Evolutionary conservation across 1,140 invertebrate species (phyloP).

Genomic region (Thaumatotibia leucotreta): DNA sequence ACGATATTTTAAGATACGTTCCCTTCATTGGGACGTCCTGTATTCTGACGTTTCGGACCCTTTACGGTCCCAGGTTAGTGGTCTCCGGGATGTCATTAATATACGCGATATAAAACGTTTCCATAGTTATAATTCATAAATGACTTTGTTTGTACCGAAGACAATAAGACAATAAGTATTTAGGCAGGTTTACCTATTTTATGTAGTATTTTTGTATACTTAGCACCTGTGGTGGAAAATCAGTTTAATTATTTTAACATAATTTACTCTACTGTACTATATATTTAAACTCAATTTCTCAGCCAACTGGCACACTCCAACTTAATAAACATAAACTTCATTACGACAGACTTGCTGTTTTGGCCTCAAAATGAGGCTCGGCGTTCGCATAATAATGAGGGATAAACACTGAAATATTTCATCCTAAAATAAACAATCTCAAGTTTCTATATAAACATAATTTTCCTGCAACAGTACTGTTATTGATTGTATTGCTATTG

Average conservation of each 20-base stretch:
- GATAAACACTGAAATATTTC: neutral
- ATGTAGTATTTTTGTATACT: neutral
- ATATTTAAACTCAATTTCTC: neutral
- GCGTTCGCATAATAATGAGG: slow-evolving; percentile 6
- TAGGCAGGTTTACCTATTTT: too few species aligned
- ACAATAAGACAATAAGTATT: too few species aligned
- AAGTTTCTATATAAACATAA: neutral
- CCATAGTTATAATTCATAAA: too few species aligned
- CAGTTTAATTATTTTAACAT: neutral
- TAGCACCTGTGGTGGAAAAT: neutral
- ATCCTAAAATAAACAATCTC: slow-evolving; percentile 5
- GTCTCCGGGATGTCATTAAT: too few species aligned
- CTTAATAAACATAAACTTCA: slow-evolving; percentile 10
- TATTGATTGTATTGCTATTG: slow-evolving; percentile 1
- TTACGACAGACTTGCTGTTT: slow-evolving; percentile 7
- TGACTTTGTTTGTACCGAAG: too few species aligned
- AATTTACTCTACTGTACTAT: neutral
- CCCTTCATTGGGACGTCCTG: too few species aligned
- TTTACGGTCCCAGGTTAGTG: too few species aligned
- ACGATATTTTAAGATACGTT: too few species aligned
- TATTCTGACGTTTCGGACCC: too few species aligned
- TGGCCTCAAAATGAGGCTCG: slow-evolving; percentile 7
- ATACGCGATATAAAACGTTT: too few species aligned
- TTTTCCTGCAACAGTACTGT: slow-evolving; percentile 3
- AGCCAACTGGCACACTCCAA: slow-evolving; percentile 9